Base-by-base conservation (phyloP, 2,113 vertebrate species). In the Centropristis striata region DNA sequence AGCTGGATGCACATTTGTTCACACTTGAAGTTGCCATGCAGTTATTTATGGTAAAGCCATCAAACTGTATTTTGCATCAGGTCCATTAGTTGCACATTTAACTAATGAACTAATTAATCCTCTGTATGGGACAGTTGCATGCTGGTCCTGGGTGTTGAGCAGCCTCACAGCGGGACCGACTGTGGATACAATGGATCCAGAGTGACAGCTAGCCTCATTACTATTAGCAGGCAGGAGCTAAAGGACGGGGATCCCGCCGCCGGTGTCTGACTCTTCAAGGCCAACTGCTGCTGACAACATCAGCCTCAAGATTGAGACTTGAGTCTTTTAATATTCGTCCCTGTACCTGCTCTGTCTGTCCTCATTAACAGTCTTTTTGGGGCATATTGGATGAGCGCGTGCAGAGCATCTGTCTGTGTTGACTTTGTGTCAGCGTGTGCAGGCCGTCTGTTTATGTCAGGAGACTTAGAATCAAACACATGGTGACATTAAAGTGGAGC, bases 281-380 rank as follows among this genome's bases (percentile, higher is more conserved):
- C 36, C 60, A 14, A 20, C 50, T 1, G 32, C 54, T 1, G 44
- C 37, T 44, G 69, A 67, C 79, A 61, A 2, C 53, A 63, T 49
- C 39, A 4, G 21, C 46, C 41, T 63, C 55, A 1, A 20, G 27
- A 67, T 18, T 13, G 37, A 61, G 44, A 58, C 14, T n/a, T n/a
- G 0, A 68, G 70, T 41, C 54, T 65, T 71, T 67, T 64, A 55
- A 69, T 57, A 50, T 75, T 57, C 16, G 16, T 55, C 49, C 66
- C 20, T 0, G 54, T 28, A 54, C 42, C 77, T 75, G 68, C 25
- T 70, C 57, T 49, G 67, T 75, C 58, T 67, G 83, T 68, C 78
- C 83, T 88, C 78, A 80, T 87, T 90, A 86, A 49, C 60, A 49
- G 9, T 42, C 23, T 32, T 84, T 85, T 66, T 53, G 53, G 81